Conservation (phyloP, 2,113 vertebrate species). For the Balaenoptera acutorostrata region DNA sequence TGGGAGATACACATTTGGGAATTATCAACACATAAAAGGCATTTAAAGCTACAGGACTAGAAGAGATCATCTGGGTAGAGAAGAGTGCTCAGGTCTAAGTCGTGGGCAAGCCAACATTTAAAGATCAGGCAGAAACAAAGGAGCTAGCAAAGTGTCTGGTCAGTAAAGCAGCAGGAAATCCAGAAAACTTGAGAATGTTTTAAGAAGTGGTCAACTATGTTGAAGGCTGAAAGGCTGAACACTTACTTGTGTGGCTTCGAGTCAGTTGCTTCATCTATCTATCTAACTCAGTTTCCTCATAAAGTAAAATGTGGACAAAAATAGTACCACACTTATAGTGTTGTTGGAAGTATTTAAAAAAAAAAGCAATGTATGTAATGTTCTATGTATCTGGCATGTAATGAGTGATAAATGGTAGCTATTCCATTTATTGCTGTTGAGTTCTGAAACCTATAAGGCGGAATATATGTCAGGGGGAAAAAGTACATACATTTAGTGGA, state of each 20-base stretch:
- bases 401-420: constrained; percentile 30
- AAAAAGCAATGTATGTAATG: neutral
- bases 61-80: neutral
- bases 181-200: neutral
- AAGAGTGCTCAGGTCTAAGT: neutral
- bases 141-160: neutral
- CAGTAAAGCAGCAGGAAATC: neutral
- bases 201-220: neutral
- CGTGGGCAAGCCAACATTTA: neutral
- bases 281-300: neutral
- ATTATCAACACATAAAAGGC: neutral
- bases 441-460: constrained; percentile 30
- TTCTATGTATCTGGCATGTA: neutral
- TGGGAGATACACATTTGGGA: neutral
- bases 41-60: neutral
- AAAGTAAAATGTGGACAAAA: constrained; percentile 5
- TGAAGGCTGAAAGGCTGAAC: neutral
- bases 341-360: neutral
- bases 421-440: constrained; percentile 29
- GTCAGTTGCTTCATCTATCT: neutral
- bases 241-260: neutral
- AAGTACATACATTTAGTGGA: neutral
- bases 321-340: neutral
- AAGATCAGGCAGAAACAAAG: neutral
- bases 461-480: neutral